Base-by-base conservation (phyloP, 2,888 invertebrate genomes). In the Deilephila porcellus region DNA sequence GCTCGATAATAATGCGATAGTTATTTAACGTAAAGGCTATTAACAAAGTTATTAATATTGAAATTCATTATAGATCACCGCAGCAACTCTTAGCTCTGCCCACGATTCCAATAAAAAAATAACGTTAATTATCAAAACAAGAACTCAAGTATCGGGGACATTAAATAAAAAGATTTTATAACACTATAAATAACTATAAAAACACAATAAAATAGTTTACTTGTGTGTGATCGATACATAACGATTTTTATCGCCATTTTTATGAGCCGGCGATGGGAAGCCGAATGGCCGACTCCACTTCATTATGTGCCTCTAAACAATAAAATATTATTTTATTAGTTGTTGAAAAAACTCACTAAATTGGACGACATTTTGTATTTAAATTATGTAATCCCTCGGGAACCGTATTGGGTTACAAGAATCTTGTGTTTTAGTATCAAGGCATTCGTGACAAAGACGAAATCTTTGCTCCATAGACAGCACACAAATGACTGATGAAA, bases 121-220 rank as follows among this genome's bases (percentile, higher is more conserved):
- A 79, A 79, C 77, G 80, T 80, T 79, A 80, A 81, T 80, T 79
- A 80, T 79, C 79, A 71, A 73, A 75, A 74, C 74, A 72, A 74
- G 70, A 76, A 74, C 86, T 83, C 84, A 83, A 79, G 83, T 88
- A 84, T 87, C 88, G 90, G 90, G 90, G 90, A 91, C 91, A 92
- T 90, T 89, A 88, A 93, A 90, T 91, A 92, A 91, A 92, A 90
- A 88, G 82, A 78, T 83, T 94, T 94, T 93, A 93, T 92, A 90
- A 79, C 85, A 81, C 91, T 84, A 94, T 93, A 93, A 94, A 94
- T 93, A 93, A 93, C 93, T 89, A 92, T 93, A 93, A 93, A 94
- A 94, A 90, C 83, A 87, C 88, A 91, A 92, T 94, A 90, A 93
- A 94, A 93, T 93, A 93, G 93, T 90, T 91, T 89, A 92, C 87